Conservation (phyloP, 2,888 invertebrate species). For the Temnothorax unifasciatus region DNA sequence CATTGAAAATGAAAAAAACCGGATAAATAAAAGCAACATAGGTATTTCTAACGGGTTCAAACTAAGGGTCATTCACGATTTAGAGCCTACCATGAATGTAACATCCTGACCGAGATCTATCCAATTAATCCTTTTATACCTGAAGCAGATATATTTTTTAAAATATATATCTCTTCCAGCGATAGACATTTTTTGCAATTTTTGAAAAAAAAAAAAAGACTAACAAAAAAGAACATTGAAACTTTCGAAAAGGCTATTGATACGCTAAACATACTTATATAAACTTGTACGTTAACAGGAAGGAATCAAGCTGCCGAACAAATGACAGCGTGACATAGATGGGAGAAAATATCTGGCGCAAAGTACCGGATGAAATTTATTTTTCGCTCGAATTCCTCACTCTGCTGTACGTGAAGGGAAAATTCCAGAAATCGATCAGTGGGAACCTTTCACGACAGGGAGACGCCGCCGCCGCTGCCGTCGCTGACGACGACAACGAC, state of each 20-base stretch:
- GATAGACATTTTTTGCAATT: not conserved
- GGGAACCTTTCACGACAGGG: constrained; percentile 55
- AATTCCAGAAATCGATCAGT: constrained; percentile 68
- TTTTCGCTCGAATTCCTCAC: constrained; percentile 66
- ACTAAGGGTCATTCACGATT: not conserved
- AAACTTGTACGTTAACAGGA: constrained; percentile 1
- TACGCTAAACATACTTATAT: not conserved
- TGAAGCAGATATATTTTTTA: not conserved
- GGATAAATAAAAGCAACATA: not conserved
- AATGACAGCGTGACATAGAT: constrained; percentile 19
- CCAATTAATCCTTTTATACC: not conserved
- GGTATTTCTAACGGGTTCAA: not conserved
- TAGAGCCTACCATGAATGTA: not conserved
- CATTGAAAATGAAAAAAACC: not conserved
- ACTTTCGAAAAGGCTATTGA: not conserved
- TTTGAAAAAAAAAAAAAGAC: not conserved
- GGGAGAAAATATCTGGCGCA: constrained; percentile 29
- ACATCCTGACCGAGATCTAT: not conserved
- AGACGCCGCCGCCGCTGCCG: constrained; percentile 22
- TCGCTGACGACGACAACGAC: constrained; percentile 62
- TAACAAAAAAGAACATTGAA: not conserved
- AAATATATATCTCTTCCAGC: not conserved
- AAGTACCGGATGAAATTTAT: constrained; percentile 66
- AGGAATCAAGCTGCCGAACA: constrained; percentile 1
- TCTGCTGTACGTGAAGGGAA: constrained; percentile 57